Percentiles rank a stretch among this genome's conserved stretches.
Evolutionary conservation across 2,113 vertebrate species (phyloP).

Genomic region (Anas platyrhynchos): DNA sequence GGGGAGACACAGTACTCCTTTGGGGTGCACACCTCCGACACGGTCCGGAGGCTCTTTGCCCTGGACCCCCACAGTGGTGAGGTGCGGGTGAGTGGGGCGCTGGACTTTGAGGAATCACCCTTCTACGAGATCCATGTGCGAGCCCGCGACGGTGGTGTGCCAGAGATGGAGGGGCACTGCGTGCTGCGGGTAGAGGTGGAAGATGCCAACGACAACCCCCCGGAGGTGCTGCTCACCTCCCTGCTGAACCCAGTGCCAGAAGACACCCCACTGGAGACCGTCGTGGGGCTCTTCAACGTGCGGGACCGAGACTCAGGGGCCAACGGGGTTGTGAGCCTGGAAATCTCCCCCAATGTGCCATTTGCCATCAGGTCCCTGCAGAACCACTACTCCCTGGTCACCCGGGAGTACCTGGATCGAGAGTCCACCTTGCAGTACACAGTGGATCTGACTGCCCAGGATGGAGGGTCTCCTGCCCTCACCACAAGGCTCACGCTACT

Average conservation of each 20-base stretch:
- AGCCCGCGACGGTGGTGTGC: conserved; percentile 84
- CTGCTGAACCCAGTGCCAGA: conserved; percentile 81
- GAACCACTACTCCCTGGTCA: conserved; percentile 90
- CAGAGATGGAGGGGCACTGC: conserved; percentile 85
- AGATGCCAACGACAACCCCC: conserved; percentile 81
- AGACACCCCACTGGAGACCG: conserved; percentile 78
- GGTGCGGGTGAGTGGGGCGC: conserved; percentile 76
- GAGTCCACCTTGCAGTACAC: conserved; percentile 75
- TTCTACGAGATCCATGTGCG: conserved; percentile 85
- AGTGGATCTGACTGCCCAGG: conserved; percentile 79
- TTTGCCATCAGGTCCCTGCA: conserved; percentile 87
- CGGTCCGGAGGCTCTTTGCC: conserved; percentile 74
- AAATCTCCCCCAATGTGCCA: conserved; percentile 75
- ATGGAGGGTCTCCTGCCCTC: conserved; percentile 82
- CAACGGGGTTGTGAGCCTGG: conserved; percentile 80
- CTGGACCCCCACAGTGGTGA: conserved; percentile 78
- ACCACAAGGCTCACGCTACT: conserved; percentile 75
- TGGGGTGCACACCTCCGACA: conserved; percentile 79
- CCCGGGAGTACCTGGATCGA: conserved; percentile 78
- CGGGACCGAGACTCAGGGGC: conserved; percentile 82
- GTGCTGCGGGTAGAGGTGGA: conserved; percentile 79
- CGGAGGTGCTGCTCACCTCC: conserved; percentile 78
- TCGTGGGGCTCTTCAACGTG: conserved; percentile 84
- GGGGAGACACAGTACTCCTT: conserved; percentile 82
- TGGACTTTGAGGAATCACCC: conserved; percentile 84